Evolutionary conservation across 1,140 invertebrate species (phyloP), one percentile per base, ranked within the genome.

Genomic region (Calephelis virginiensis): DNA sequence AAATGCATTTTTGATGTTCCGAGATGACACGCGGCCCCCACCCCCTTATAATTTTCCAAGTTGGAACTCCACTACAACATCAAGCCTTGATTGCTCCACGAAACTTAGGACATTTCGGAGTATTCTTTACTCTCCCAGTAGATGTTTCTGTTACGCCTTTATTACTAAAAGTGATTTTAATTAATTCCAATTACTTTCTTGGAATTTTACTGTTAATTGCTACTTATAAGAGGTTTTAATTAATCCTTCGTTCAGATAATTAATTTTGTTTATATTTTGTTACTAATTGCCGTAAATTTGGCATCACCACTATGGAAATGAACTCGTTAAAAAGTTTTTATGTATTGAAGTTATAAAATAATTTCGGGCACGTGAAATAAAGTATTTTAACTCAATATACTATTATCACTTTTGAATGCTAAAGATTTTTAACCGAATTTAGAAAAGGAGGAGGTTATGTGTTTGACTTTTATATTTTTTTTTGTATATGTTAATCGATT

Each of bases 1-100:
- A 91, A 91, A 91, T 91, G 89, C 86, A 91, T 91, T 91, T 91
- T 91, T 91, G 89, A 91, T 91, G 89, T 91, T 86, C 87, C 82
- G 86, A 91, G 84, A 91, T 91, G 89, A 91, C 89, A 91, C 86
- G 89, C 86, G 78, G 86, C 88, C 80, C 80, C 82, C 83, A 76
- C 78, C 77, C 80, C 80, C 86, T 85, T 87, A 91, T 91, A 91
- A 91, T 91, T 91, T 89, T 82, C 85, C 81, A 91, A 89, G 77
- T 91, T 81, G 82, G 85, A 90, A 89, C 89, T 87, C 86, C 89
- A 89, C 80, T 87, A 91, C 86, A 85, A 82, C 89, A 89, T 91
- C 89, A 91, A 91, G 89, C 82, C 85, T 83, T 91, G 89, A 91
- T 91, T 91, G 89, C 89, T 89, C 85, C 81, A 83, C 88, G 85